Base-by-base conservation (phyloP, 1,140 invertebrate species). In the Samia ricini region DNA sequence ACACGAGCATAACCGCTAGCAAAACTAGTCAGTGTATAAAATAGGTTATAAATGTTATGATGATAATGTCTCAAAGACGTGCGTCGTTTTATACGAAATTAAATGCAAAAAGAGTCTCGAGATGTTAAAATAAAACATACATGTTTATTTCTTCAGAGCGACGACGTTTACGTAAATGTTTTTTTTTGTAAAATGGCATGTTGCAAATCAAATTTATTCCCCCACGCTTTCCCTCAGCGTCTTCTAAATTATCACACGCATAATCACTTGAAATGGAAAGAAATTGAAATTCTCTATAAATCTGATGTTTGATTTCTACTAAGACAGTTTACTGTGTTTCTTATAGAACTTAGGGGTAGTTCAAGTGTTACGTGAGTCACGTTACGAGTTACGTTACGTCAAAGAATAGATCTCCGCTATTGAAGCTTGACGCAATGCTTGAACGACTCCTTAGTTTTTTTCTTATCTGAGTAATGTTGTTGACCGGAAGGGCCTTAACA, bases 141-240 rank as follows among this genome's bases (percentile, higher is more conserved):
- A 15, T 15, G 33, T 42, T 42, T 15, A 42, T 42, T 42, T n/a
- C n/a, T n/a, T 42, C 33, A 15, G 33, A 42, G 33, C 33, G 33
- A 42, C 33, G n/a, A n/a, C n/a, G n/a, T n/a, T 42, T 42, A 42
- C 33, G 33, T 4, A 42, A 42, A 42, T 8, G n/a, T 26, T 26
- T 42, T 42, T 42, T 42, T 42, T 42, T 42, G 33, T 42, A 42
- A n/a, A n/a, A 42, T 42, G 33, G 8, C n/a, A 42, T 42, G 33
- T 42, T 42, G 33, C 33, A 42, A 42, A 42, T 42, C 33, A 42
- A 42, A 42, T 42, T 42, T 42, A 42, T 42, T 42, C 33, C 15
- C n/a, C 33, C 33, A 15, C 33, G 33, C 15, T 42, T 1, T 15
- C 1, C n/a, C 33, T 42, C 33, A 15, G 6, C 26, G 26, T 42